phyloP scores from a whole-genome alignment of 1,140 invertebrate species.

The Agrilus planipennis region DNA sequence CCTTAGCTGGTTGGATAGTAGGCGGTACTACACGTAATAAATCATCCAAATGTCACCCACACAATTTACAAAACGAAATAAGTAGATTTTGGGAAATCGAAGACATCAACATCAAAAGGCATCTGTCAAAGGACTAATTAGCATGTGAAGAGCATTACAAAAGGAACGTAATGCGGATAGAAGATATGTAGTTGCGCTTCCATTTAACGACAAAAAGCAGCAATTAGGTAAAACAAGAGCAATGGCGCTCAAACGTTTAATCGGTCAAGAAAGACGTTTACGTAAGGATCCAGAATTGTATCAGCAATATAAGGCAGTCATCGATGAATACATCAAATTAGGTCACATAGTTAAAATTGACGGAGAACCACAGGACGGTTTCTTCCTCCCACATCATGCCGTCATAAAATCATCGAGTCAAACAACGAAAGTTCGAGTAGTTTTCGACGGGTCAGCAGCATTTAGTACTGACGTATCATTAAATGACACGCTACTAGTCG shows the following conservation, averaged over 20 bases:
- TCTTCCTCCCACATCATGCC: constrained; percentile 27
- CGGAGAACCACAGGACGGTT: constrained; percentile 8
- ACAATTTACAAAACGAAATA: too few species aligned
- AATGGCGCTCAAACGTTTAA: constrained; percentile 11
- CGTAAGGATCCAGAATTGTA: too few species aligned
- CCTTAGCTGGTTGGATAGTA: too few species aligned
- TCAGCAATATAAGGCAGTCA: constrained; percentile 25
- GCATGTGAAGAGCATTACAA: too few species aligned
- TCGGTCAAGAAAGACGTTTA: constrained; percentile 24
- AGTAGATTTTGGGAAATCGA: too few species aligned
- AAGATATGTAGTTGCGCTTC: too few species aligned
- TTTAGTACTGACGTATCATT: neutral
- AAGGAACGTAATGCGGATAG: too few species aligned
- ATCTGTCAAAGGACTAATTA: too few species aligned
- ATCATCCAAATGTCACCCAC: too few species aligned
- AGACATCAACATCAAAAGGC: too few species aligned
- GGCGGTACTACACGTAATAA: too few species aligned
- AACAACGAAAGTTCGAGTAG: constrained; percentile 27
- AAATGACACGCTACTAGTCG: neutral
- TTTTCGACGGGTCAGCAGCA: constrained; percentile 10
- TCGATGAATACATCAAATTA: constrained; percentile 23
- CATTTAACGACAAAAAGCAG: constrained; percentile 17
- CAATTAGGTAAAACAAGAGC: constrained; percentile 22
- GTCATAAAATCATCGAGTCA: constrained; percentile 16
- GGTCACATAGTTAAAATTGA: constrained; percentile 15